Evolutionary conservation across 2,888 invertebrate genomes (phyloP).

Genomic region (Blastobasis adustella): DNA sequence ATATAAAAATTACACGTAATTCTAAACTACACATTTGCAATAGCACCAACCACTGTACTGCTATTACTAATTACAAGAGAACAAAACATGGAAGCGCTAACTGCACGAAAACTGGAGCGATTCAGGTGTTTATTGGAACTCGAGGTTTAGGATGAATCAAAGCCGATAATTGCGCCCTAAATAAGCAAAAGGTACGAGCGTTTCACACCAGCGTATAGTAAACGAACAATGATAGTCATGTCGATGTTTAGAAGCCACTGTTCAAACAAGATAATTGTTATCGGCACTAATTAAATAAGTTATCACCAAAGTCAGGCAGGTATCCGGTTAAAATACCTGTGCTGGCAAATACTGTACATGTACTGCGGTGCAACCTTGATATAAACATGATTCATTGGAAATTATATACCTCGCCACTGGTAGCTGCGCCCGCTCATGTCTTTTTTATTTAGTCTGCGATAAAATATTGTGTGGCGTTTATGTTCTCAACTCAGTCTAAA

Average conservation of each 20-base stretch:
- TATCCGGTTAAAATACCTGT: conserved; percentile 24
- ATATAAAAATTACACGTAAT: too few species aligned
- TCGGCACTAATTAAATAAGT: conserved; percentile 18
- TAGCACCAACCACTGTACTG: too few species aligned
- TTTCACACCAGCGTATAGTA: conserved; percentile 26
- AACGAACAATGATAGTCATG: conserved; percentile 8
- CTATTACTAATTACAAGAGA: too few species aligned
- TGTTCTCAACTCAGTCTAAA: too few species aligned
- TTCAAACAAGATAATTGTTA: conserved; percentile 21
- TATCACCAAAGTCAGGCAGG: conserved; percentile 13
- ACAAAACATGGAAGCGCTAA: too few species aligned
- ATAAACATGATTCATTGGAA: conserved; percentile 26
- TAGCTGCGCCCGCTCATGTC: too few species aligned
- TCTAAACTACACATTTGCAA: too few species aligned
- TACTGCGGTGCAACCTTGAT: conserved; percentile 3
- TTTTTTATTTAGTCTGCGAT: too few species aligned
- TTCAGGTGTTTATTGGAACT: conserved; percentile 24
- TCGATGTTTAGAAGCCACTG: conserved; percentile 3
- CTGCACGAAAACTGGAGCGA: conserved; percentile 23
- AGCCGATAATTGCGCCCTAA: conserved; percentile 40
- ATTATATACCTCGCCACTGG: neutral
- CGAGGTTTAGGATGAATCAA: conserved; percentile 29
- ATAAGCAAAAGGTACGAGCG: conserved; percentile 29
- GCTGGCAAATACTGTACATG: conserved; percentile 20
- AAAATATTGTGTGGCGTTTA: too few species aligned